Evolutionary conservation across 1,140 invertebrate species (phyloP), one percentile per base, ranked within the genome.

Genomic region (Halotydeus destructor): DNA sequence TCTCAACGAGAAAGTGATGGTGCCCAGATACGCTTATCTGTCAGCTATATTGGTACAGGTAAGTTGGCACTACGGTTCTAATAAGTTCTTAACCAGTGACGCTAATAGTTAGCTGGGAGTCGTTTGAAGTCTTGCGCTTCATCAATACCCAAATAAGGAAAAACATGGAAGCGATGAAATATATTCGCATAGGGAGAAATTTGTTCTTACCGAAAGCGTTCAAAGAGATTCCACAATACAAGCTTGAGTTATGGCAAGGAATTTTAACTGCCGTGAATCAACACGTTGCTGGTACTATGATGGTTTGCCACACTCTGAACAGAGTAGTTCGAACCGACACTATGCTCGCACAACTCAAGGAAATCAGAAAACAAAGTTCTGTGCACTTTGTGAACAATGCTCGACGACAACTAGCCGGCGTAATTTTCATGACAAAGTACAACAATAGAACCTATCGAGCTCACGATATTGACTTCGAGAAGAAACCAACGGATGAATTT

Each of bases 261-360:
- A 78, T 58, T 55, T 45, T 74, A 12, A 80, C 78, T 0, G 72
- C 75, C 0, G 81, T 85, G 27, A 64, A 76, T 12, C 76, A 82
- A 49, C 72, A 78, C 52, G 78, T 84, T 55, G 53, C 59, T 0
- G 55, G 67, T 6, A 65, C 83, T 2, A 52, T 85, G 0, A 62
- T 85, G 64, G 74, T 72, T 35, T 61, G 68, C 2, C 79, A 84
- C 57, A 71, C 82, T 3, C 63, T 69, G 0, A 75, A 78, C 45
- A 84, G 84, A 63, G 66, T 77, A 0, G 69, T 78, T 65, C 56
- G 75, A 0, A 46, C 41, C 9, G 51, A 58, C 14, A 56, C 52
- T 18, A 49, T 50, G 3, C 39, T 47, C 6, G 38, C 49, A 2
- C 35, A 50, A 4, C 24, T 39, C 1, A 9, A 12, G 2, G 22